These are phyloP conservation scores for Nycteola revayana DNA, from an alignment of 2,888 invertebrate species.

Conservation along the genomic window DNA sequence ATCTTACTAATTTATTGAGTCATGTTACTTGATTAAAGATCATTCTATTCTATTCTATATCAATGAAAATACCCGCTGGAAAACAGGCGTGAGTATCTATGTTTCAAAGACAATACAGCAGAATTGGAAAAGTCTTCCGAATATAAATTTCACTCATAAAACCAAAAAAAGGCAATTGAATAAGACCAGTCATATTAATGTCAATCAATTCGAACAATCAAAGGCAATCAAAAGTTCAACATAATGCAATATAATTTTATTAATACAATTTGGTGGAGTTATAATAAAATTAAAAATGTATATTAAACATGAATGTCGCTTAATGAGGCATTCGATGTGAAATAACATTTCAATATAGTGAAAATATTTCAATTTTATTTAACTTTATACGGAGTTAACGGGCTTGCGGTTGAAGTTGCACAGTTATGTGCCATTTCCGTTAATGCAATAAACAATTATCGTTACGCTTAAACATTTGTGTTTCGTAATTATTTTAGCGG, in stretches of 20 bases:
- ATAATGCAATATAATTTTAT: slow-evolving; percentile 10
- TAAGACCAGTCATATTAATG: too few relatives aligned
- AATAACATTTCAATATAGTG: slow-evolving; percentile 30
- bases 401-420: slow-evolving; percentile 38
- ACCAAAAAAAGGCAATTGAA: too few relatives aligned
- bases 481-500: slow-evolving; percentile 24
- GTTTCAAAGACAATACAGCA: too few relatives aligned
- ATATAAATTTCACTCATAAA: too few relatives aligned
- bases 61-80: too few relatives aligned
- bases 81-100: too few relatives aligned
- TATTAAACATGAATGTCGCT: slow-evolving; percentile 30
- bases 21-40: too few relatives aligned
- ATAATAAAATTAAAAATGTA: slow-evolving; percentile 34
- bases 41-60: too few relatives aligned
- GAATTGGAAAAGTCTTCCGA: too few relatives aligned
- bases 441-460: slow-evolving; percentile 32
- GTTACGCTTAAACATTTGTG: slow-evolving; percentile 26
- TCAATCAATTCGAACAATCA: slow-evolving; percentile 24
- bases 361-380: slow-evolving; percentile 38
- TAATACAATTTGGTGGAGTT: slow-evolving; percentile 30
- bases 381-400: slow-evolving; percentile 41
- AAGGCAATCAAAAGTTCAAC: slow-evolving; percentile 24
- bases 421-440: slow-evolving; percentile 40
- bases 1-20: too few relatives aligned
- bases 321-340: slow-evolving; percentile 30